phyloP scores from a whole-genome alignment of 37 sponge, comb jelly and placozoan genomes.

The Spongilla lacustris region DNA sequence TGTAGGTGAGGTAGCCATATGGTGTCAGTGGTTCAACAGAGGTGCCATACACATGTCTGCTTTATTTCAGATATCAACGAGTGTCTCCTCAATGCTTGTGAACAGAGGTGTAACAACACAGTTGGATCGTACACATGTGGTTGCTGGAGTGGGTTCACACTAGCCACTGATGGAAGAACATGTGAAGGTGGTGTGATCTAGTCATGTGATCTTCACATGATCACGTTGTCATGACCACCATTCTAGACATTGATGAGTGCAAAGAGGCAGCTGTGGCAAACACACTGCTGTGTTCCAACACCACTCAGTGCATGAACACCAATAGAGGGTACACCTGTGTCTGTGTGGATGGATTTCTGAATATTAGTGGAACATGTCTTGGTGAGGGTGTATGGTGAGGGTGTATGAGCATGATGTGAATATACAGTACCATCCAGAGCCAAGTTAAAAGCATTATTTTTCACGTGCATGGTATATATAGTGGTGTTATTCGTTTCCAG shows the following conservation, averaged over 20 bases:
- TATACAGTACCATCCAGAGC: too few relatives aligned
- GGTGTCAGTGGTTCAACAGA: too few relatives aligned
- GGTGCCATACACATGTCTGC: too few relatives aligned
- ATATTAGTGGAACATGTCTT: background rate
- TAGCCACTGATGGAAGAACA: background rate
- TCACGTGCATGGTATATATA: too few relatives aligned
- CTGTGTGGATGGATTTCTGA: background rate
- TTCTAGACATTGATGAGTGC: background rate
- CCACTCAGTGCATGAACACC: background rate
- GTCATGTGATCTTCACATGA: background rate
- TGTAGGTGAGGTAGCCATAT: background rate
- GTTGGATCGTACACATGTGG: conserved; percentile 44
- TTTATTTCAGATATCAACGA: conserved; percentile 50
- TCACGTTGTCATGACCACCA: background rate
- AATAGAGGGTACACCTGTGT: background rate
- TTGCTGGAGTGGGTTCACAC: conserved; percentile 33
- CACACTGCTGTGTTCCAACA: background rate
- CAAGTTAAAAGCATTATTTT: too few relatives aligned
- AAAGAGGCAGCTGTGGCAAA: background rate
- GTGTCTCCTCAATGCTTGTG: conserved; percentile 40
- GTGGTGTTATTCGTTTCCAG: too few relatives aligned
- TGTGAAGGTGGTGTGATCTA: background rate
- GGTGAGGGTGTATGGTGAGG: background rate
- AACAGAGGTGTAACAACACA: conserved; percentile 61
- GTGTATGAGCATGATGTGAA: too few relatives aligned